A percentile compares a stretch with the other conserved stretches of the same genome.
phyloP scores from a whole-genome alignment of 2,888 invertebrate species.

The Acronicta leporina region DNA sequence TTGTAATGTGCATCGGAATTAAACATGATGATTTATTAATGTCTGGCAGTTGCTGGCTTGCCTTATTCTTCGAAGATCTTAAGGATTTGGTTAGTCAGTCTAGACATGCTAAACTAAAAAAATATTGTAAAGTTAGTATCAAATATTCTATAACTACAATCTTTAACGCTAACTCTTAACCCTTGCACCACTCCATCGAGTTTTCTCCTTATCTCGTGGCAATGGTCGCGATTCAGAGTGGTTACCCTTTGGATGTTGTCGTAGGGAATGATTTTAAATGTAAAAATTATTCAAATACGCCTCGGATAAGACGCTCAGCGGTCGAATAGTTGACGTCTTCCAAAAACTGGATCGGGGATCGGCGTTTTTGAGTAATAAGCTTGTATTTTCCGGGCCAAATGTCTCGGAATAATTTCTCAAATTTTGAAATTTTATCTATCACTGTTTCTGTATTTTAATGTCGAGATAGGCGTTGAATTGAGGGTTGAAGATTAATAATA shows the following conservation, averaged over 20 bases:
- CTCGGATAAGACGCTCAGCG: conserved; percentile 80
- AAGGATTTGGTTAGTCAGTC: neutral
- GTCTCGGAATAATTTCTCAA: conserved; percentile 57
- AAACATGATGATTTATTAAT: too few relatives aligned
- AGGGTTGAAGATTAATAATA: neutral
- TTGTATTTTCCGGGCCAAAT: conserved; percentile 53
- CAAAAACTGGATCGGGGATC: conserved; percentile 75
- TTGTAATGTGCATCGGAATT: too few relatives aligned
- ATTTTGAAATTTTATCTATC: conserved; percentile 56
- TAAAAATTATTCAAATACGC: conserved; percentile 88
- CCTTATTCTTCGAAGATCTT: too few relatives aligned
- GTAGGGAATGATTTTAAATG: conserved; percentile 89
- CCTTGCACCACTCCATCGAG: conserved; percentile 63
- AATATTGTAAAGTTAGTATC: too few relatives aligned
- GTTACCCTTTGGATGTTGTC: conserved; percentile 89
- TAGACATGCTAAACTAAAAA: neutral
- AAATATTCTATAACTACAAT: too few relatives aligned
- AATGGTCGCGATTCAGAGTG: conserved; percentile 86
- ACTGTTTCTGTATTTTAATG: conserved; percentile 17
- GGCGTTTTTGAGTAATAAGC: conserved; percentile 76
- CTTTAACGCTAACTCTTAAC: conserved; percentile 16
- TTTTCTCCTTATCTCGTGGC: conserved; percentile 85
- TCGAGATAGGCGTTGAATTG: conserved; percentile 3
- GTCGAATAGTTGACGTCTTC: conserved; percentile 80
- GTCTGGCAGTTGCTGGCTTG: too few relatives aligned